Base-by-base conservation (phyloP, 1,140 invertebrate species). In the Drosophila leontia region DNA sequence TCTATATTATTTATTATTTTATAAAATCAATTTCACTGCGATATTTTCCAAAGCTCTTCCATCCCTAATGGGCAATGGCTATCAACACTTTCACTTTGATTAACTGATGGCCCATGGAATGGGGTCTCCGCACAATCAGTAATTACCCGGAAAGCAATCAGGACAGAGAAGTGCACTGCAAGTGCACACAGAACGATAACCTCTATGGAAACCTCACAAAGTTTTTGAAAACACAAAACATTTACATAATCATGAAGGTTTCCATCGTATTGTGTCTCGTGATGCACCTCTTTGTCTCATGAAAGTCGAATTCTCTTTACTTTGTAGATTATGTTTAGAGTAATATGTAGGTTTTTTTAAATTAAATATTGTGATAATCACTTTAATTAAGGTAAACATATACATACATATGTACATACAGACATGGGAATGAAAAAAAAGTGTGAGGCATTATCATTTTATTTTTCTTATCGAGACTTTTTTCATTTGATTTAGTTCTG, bases 91-190 rank as follows among this genome's bases (percentile, higher is more conserved):
- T 77, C 42, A 44, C 42, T 59, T 69, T 32, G 61, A 75, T 75
- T 63, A 74, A 41, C 55, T 35, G 41, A 34, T 42, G 44, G 59
- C 39, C 62, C 62, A 5, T 7, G 61, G 44, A 75, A 45, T 56
- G 65, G 29, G 69, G 65, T 42, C 53, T 48, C 37, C 29, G 35
- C 37, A 42, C 75, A 77, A 77, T 76, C 74, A 58, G 41, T 61
- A 68, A 77, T 78, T 77, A 61, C 64, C 44, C 37, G 75, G 56
- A 56, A 77, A 77, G 57, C 44, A 77, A 77, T 77, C 74, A 77
- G 72, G n/a, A 26, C 60, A n/a, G n/a, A 47, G 17, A 76, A 37
- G 47, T 59, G 29, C 56, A 53, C 34, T 37, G 23, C 23, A 12
- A 34, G 17, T 69, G 68, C 48, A 55, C 9, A 15, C 34, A 55